Conservation (phyloP, 1,140 invertebrate genomes). For the Brachystomella parvula region DNA sequence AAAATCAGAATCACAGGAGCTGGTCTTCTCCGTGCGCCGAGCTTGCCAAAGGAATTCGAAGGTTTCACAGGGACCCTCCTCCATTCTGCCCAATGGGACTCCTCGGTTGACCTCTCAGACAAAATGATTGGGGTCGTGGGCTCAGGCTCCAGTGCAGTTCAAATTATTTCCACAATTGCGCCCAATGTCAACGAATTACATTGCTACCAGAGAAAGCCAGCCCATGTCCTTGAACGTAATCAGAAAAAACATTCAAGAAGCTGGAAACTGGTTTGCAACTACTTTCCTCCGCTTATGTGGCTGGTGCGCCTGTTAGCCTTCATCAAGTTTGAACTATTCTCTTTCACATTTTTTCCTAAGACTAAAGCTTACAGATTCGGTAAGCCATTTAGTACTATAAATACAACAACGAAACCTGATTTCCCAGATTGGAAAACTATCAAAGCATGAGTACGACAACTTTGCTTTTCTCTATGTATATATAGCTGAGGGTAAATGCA, state of each 20-base stretch:
- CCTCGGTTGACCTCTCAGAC: constrained; percentile 13
- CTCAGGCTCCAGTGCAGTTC: constrained; percentile 25
- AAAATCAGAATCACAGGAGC: constrained; percentile 19
- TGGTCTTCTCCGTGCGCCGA: constrained; percentile 23
- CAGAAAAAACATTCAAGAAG: neutral
- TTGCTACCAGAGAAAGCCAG: constrained; percentile 24
- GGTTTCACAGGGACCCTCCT: constrained; percentile 17
- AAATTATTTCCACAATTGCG: constrained; percentile 27
- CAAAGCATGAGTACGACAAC: no score
- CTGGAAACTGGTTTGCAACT: neutral
- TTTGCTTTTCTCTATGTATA: no score
- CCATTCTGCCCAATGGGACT: constrained; percentile 27
- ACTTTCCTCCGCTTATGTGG: constrained; percentile 4
- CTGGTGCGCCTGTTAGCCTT: neutral
- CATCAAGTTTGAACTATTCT: neutral
- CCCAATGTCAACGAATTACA: constrained; percentile 21
- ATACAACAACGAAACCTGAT: no score
- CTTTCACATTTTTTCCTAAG: neutral
- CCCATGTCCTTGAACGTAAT: neutral
- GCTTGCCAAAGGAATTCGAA: constrained; percentile 23
- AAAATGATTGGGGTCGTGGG: constrained; percentile 28
- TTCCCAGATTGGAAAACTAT: no score
- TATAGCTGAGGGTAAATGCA: neutral
- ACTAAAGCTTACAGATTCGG: neutral
- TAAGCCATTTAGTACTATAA: no score